A percentile compares a stretch with the other conserved stretches of the same genome.
Conservation (phyloP, 1,140 invertebrate genomes). For the Lasioglossum baleicum region DNA sequence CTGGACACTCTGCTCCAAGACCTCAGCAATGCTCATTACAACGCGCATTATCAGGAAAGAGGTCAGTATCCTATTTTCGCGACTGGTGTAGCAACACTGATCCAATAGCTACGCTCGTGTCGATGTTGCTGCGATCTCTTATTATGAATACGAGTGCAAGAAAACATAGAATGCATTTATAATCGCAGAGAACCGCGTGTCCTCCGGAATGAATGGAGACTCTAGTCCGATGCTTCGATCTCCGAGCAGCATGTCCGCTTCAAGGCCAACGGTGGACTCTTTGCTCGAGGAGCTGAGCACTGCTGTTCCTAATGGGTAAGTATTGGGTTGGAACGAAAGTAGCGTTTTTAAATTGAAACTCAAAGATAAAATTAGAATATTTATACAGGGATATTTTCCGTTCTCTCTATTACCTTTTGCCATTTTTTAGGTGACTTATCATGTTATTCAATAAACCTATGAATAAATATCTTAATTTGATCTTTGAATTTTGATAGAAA, state of each 20-base stretch:
- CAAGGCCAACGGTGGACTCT: slow-evolving; percentile 90
- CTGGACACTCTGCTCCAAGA: slow-evolving; percentile 95
- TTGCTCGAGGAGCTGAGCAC: slow-evolving; percentile 92
- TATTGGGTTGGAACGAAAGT: too few relatives aligned
- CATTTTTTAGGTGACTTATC: too few relatives aligned
- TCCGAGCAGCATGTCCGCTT: slow-evolving; percentile 73
- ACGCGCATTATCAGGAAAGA: slow-evolving; percentile 73
- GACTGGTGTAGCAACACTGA: slow-evolving; percentile 6
- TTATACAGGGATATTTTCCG: too few relatives aligned
- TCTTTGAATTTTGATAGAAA: too few relatives aligned
- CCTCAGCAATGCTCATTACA: slow-evolving; percentile 91
- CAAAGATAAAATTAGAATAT: too few relatives aligned
- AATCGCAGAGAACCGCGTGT: slow-evolving; percentile 65
- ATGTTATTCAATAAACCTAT: too few relatives aligned
- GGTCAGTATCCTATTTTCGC: slow-evolving; percentile 55
- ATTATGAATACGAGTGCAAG: too few relatives aligned
- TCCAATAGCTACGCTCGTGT: not conserved
- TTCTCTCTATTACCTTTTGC: too few relatives aligned
- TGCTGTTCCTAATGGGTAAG: slow-evolving; percentile 88
- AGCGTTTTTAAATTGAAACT: too few relatives aligned
- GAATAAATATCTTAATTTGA: too few relatives aligned
- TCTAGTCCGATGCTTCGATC: slow-evolving; percentile 74
- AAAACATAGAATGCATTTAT: not conserved
- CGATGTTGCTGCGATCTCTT: too few relatives aligned
- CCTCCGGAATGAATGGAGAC: slow-evolving; percentile 60